Conservation (phyloP, 2,113 vertebrate species). For the Solea solea region DNA sequence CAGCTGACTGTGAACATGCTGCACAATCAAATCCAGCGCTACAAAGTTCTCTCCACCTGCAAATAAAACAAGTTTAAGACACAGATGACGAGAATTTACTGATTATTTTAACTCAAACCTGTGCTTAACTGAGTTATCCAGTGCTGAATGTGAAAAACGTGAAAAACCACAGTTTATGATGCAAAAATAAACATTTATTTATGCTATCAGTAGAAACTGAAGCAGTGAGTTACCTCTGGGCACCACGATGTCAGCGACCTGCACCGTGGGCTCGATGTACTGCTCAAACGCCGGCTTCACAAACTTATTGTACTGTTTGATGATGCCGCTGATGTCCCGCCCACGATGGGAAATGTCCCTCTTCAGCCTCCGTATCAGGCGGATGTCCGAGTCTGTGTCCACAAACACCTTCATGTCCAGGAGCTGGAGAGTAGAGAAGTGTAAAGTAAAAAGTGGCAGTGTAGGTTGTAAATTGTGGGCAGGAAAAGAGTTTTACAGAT, state of each 20-base stretch:
- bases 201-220: too few species aligned
- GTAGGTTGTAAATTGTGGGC: too few species aligned
- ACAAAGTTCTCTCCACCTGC: conserved; percentile 92
- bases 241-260: conserved; percentile 91
- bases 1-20: conserved; percentile 92
- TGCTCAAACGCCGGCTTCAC: conserved; percentile 92
- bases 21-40: conserved; percentile 89
- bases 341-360: conserved; percentile 89
- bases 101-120: not conserved
- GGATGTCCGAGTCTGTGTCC: conserved; percentile 92
- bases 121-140: too few species aligned
- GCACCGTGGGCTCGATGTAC: conserved; percentile 92
- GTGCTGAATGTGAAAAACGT: too few species aligned
- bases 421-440: conserved; percentile 70
- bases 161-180: too few species aligned
- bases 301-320: conserved; percentile 93
- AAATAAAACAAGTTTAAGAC: not conserved
- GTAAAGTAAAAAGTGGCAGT: too few species aligned
- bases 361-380: conserved; percentile 88
- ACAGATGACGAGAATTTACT: not conserved
- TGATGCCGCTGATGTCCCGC: conserved; percentile 86
- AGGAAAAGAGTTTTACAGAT: too few species aligned
- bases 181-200: too few species aligned
- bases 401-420: conserved; percentile 96
- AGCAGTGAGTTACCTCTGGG: conserved; percentile 82